Evolutionary conservation across 2,113 vertebrate species (phyloP).

Genomic region (Centropristis striata): DNA sequence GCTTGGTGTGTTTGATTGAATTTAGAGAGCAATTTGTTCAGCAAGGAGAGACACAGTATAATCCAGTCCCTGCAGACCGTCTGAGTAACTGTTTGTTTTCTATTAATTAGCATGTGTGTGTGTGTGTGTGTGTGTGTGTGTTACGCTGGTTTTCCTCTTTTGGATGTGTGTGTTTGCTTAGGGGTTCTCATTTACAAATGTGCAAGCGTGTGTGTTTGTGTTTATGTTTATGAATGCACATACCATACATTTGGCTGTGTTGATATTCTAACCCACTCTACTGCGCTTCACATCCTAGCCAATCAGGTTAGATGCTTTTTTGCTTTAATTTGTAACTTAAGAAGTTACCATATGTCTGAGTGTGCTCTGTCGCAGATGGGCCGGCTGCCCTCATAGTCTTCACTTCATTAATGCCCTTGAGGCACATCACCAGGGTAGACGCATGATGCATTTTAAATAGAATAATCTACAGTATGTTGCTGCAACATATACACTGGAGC

Average conservation of each 20-base stretch:
- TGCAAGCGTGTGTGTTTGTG: not conserved
- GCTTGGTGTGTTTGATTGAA: conserved; percentile 74
- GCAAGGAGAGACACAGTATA: conserved; percentile 69
- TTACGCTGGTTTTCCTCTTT: conserved; percentile 50
- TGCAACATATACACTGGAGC: not conserved
- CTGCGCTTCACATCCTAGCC: conserved; percentile 27
- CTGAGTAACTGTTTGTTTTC: conserved; percentile 77
- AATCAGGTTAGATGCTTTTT: conserved; percentile 55
- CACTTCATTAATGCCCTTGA: conserved; percentile 58
- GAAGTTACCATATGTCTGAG: conserved; percentile 62
- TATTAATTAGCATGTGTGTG: conserved; percentile 75
- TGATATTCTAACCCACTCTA: conserved; percentile 63
- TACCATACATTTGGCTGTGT: conserved; percentile 55
- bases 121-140: conserved; percentile 37
- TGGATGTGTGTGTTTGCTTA: conserved; percentile 50
- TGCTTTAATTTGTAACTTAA: conserved; percentile 63
- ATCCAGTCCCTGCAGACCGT: conserved; percentile 73
- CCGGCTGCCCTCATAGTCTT: conserved; percentile 47
- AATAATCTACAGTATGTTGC: not conserved
- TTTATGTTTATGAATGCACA: conserved; percentile 29
- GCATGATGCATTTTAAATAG: conserved; percentile 40
- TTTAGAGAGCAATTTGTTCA: conserved; percentile 80
- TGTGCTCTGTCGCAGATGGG: conserved; percentile 55
- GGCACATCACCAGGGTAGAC: conserved; percentile 28
- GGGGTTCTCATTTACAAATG: conserved; percentile 7